phyloP scores from a whole-genome alignment of 2,888 invertebrate genomes.

The Conistra vaccinii region DNA sequence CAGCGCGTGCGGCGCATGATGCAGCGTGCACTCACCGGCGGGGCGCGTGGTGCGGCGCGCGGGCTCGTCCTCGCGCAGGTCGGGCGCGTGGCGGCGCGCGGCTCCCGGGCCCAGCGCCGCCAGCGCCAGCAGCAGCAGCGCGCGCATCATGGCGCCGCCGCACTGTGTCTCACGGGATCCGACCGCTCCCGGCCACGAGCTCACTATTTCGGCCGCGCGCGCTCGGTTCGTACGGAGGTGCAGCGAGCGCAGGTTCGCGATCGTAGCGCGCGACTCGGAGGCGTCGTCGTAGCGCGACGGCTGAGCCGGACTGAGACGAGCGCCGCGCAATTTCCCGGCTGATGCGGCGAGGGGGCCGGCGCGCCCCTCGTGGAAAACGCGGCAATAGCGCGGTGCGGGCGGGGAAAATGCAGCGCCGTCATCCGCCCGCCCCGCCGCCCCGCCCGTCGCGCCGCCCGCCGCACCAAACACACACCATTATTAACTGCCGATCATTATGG shows the following conservation, averaged over 20 bases:
- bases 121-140: constrained; percentile 85
- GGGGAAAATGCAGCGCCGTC: constrained; percentile 86
- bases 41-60: constrained; percentile 92
- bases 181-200: constrained; percentile 85
- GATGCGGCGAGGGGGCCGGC: constrained; percentile 85
- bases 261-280: constrained; percentile 79
- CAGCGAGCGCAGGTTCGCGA: constrained; percentile 80
- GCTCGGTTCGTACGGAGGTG: constrained; percentile 75
- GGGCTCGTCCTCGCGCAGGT: constrained; percentile 92
- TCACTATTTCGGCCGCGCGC: constrained; percentile 88
- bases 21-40: constrained; percentile 91
- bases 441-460: constrained; percentile 74
- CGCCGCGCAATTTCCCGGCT: constrained; percentile 88
- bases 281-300: constrained; percentile 87
- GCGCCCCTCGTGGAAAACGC: constrained; percentile 89
- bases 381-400: constrained; percentile 82
- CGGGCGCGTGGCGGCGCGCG: constrained; percentile 91
- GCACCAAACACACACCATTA: constrained; percentile 52
- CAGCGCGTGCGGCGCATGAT: constrained; percentile 70
- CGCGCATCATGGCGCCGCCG: constrained; percentile 74
- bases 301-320: constrained; percentile 88
- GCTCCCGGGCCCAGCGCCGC: constrained; percentile 79
- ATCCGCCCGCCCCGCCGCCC: constrained; percentile 76
- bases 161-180: constrained; percentile 77
- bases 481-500: constrained; percentile 56